Evolutionary conservation across 2,113 vertebrate genomes (phyloP).

Genomic region (Oryzias curvinotus): DNA sequence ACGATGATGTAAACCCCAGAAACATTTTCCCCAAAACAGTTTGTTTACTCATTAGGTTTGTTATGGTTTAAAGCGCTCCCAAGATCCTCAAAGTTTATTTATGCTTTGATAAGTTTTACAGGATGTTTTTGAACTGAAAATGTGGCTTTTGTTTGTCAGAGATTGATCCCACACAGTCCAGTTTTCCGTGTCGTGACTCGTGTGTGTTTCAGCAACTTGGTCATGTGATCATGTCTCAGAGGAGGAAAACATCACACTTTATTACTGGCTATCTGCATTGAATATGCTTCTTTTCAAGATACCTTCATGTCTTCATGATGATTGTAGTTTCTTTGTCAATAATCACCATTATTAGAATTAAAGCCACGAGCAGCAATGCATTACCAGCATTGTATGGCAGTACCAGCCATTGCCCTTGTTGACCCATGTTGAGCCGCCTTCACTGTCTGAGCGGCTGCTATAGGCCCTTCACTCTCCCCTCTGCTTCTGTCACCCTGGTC

Average conservation of each 20-base stretch:
- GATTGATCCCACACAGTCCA: constrained; percentile 27
- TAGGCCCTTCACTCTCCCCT: too few species aligned
- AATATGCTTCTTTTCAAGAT: constrained; percentile 3
- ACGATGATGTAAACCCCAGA: background rate
- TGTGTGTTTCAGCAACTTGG: constrained; percentile 36
- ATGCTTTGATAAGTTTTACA: background rate
- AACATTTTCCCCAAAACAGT: background rate
- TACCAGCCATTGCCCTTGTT: too few species aligned
- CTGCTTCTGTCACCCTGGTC: too few species aligned
- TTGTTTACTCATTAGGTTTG: background rate
- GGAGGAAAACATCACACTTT: constrained; percentile 24
- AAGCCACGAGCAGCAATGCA: too few species aligned
- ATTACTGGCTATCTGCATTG: constrained; percentile 21
- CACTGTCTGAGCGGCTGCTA: too few species aligned
- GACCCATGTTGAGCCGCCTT: too few species aligned
- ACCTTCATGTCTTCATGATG: background rate
- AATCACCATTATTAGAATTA: too few species aligned
- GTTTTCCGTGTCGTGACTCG: constrained; percentile 22
- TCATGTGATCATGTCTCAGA: constrained; percentile 11
- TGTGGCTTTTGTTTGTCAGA: constrained; percentile 5
- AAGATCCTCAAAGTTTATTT: background rate
- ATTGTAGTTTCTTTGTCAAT: too few species aligned
- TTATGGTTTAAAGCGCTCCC: constrained; percentile 9
- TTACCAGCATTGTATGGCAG: too few species aligned
- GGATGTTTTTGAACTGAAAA: constrained; percentile 29